Percentiles rank a stretch among this genome's conserved stretches.
Conservation (phyloP, 2,113 vertebrate genomes). For the Scortum barcoo region DNA sequence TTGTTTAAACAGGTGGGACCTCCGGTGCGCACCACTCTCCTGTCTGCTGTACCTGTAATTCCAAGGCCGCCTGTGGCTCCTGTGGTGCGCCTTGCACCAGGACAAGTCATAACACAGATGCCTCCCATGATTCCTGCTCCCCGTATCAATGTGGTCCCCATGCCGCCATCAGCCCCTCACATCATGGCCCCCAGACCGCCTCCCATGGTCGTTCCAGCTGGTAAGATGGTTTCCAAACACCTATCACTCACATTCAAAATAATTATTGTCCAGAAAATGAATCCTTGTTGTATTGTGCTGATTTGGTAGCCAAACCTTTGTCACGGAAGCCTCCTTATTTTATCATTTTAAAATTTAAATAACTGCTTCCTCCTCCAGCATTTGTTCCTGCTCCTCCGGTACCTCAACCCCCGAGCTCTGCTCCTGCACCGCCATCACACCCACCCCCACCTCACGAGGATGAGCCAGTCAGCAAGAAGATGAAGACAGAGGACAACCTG, state of each 20-base stretch:
- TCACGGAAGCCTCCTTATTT: not conserved
- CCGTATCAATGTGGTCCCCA: conserved; percentile 96
- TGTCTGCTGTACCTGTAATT: conserved; percentile 94
- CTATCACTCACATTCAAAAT: not conserved
- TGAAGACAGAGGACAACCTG: conserved; percentile 97
- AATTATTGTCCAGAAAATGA: not conserved
- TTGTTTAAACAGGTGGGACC: conserved; percentile 88
- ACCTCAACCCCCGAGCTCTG: conserved; percentile 89
- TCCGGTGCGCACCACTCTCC: conserved; percentile 91
- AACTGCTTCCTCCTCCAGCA: conserved; percentile 77
- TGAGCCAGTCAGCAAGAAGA: conserved; percentile 95
- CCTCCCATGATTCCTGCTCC: conserved; percentile 94
- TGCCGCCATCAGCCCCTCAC: conserved; percentile 92
- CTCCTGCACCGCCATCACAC: conserved; percentile 90
- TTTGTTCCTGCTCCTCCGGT: conserved; percentile 97
- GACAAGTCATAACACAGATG: conserved; percentile 92
- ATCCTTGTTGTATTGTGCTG: not conserved
- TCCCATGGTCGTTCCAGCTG: conserved; percentile 96
- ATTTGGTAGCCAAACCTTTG: not conserved
- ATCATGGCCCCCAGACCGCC: conserved; percentile 95
- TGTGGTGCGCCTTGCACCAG: conserved; percentile 91
- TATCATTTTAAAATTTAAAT: conserved; percentile 11
- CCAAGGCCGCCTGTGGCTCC: conserved; percentile 92
- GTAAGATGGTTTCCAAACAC: conserved; percentile 76
- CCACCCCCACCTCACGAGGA: conserved; percentile 94